A percentile compares a stretch with the other conserved stretches of the same genome.
These are phyloP conservation scores for Leptonema lineaticorne DNA, from an alignment of 1,140 invertebrate species.

Conservation along the genomic window DNA sequence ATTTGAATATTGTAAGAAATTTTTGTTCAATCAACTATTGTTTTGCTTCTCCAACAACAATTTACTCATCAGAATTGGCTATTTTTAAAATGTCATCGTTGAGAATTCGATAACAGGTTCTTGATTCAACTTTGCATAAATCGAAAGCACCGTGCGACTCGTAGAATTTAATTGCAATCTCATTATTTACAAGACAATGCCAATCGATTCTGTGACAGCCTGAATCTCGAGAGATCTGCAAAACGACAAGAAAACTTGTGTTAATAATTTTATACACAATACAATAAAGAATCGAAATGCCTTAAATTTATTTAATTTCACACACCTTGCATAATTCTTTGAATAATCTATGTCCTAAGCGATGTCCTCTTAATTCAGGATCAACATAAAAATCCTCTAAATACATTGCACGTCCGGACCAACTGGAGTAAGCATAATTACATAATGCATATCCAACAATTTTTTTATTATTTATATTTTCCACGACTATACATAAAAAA, in stretches of 20 bases:
- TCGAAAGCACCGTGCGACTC: conserved; percentile 31
- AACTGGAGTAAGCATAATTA: conserved; percentile 39
- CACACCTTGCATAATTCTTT: conserved; percentile 39
- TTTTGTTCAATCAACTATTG: too few species aligned
- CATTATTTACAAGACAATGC: conserved; percentile 35
- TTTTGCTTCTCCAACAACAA: too few species aligned
- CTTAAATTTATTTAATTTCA: background rate
- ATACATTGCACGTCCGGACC: conserved; percentile 36
- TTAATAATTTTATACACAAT: conserved; percentile 4
- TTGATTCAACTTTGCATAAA: conserved; percentile 31
- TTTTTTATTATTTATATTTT: conserved; percentile 21
- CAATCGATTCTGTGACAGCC: conserved; percentile 36
- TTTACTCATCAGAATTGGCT: conserved; percentile 30
- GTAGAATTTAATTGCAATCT: conserved; percentile 34
- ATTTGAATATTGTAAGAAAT: too few species aligned
- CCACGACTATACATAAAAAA: conserved; percentile 33
- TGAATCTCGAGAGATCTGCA: conserved; percentile 33
- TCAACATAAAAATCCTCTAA: conserved; percentile 41
- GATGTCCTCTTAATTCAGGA: conserved; percentile 32
- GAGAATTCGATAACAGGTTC: conserved; percentile 29
- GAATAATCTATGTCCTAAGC: conserved; percentile 36
- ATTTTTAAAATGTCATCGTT: conserved; percentile 29
- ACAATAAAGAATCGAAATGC: background rate
- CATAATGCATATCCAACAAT: conserved; percentile 35
- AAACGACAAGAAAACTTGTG: conserved; percentile 10